phyloP scores from a whole-genome alignment of 64 coral and sea anemone species.

The Dendrophyllia cribrosa region DNA sequence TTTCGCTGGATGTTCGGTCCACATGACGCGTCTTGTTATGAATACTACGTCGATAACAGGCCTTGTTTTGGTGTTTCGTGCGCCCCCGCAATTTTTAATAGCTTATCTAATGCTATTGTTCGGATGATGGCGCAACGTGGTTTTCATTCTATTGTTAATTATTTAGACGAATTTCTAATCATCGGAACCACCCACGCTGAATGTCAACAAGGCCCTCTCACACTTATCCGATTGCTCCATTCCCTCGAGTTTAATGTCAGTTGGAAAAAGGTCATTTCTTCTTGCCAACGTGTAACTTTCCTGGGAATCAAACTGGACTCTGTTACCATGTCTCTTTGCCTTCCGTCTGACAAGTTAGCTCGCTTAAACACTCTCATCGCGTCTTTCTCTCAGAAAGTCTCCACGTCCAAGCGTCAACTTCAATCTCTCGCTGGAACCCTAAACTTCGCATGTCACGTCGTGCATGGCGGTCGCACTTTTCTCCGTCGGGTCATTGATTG shows the following conservation, averaged over 20 bases:
- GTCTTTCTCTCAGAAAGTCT: background rate
- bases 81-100: constrained; percentile 13
- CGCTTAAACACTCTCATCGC: background rate
- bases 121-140: constrained; percentile 13
- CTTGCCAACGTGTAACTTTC: background rate
- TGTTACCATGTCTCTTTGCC: background rate
- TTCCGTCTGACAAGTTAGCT: background rate
- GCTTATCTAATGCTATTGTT: constrained; percentile 26
- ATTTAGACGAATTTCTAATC: constrained; percentile 34
- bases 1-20: constrained; percentile 33
- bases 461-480: constrained; percentile 32
- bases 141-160: constrained; percentile 28
- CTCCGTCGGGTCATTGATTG: background rate
- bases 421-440: background rate
- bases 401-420: constrained; percentile 28
- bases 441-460: constrained; percentile 39
- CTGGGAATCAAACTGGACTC: constrained; percentile 15
- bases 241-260: background rate
- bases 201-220: constrained; percentile 14
- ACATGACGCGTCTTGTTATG: background rate
- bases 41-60: background rate
- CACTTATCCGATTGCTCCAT: background rate
- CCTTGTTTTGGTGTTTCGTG: constrained; percentile 8
- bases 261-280: background rate
- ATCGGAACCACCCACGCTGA: constrained; percentile 4